Conservation (phyloP, 2,888 invertebrate genomes). For the Tetranychus truncatus region DNA sequence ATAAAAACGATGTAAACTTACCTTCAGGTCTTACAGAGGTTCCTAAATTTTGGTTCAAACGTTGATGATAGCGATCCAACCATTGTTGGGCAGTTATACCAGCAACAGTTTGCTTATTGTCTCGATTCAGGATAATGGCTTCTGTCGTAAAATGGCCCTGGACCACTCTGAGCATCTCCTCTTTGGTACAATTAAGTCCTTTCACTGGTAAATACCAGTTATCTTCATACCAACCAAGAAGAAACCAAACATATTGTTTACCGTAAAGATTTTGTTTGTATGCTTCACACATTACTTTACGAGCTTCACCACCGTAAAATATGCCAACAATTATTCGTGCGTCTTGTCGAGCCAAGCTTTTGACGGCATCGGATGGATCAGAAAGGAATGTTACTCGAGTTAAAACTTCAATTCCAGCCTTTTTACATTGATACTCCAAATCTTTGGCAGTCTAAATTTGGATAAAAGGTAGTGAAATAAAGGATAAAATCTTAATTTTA, state of each 20-base stretch:
- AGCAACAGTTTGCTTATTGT: conserved; percentile 69
- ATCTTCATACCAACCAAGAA: conserved; percentile 99
- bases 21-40: conserved; percentile 9
- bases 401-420: conserved; percentile 43
- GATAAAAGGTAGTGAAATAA: conserved; percentile 41
- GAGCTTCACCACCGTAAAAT: conserved; percentile 92
- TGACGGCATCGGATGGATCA: conserved; percentile 86
- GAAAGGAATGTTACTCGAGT: conserved; percentile 90
- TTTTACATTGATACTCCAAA: too few relatives aligned
- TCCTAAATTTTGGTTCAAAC: conserved; percentile 4
- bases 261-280: conserved; percentile 79
- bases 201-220: conserved; percentile 36
- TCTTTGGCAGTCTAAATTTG: too few relatives aligned
- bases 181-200: conserved; percentile 72
- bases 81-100: conserved; percentile 51
- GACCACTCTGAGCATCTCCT: conserved; percentile 80
- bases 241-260: conserved; percentile 93
- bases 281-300: conserved; percentile 75
- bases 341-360: conserved; percentile 77
- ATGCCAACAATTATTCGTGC: conserved; percentile 93
- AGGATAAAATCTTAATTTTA: background rate
- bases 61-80: conserved; percentile 2
- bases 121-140: conserved; percentile 95
- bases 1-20: background rate
- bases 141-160: conserved; percentile 97